Base-by-base conservation (phyloP, 2,113 vertebrate genomes). In the Pomatorhinus ruficollis region DNA sequence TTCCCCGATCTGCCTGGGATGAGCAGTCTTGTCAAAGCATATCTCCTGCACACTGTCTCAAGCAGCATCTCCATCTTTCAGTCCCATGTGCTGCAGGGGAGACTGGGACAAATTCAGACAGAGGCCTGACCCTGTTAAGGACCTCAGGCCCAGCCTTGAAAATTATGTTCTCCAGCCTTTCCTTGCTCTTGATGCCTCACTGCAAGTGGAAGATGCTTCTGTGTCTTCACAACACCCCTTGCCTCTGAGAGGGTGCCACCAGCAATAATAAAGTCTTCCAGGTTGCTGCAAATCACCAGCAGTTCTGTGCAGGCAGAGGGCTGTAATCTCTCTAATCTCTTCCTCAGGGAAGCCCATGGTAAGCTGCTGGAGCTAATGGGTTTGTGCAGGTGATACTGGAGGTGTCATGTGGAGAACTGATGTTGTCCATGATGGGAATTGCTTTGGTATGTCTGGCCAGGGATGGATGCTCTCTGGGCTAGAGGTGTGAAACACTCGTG, bases 1-100 rank as follows among this genome's bases (percentile, higher is more conserved):
- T 49, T 47, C 63, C 37, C 25, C 47, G 22, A 49, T 44, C 44
- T 0, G 0, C 30, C 39, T 5, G 21, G 70, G n/a, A n/a, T 1
- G 3, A 64, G 40, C 39, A 56, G 35, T 37, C 53, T 23, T 59
- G 44, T 50, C 1, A 7, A 72, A 31, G 45, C n/a, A 10, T 3
- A 2, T 82, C 39, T 74, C 45, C 64, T 77, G 47, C 39, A 49
- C 9, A 3, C 7, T 83, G 22, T 80, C 42, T 54, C 13, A 47
- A 49, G 45, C 19, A 82, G 4, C 40, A 24, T 39, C 40, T 76
- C 57, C 45, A 21, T 66, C n/a, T 21, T 1, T 44, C 0, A 0
- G 42, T 75, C 52, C 40, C 4, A 0, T 57, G 12, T 83, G 44
- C 57, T 83, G 37, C 37, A 40, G 17, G 52, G 42, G 56, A 63